These are phyloP conservation scores for Hofmannophila pseudospretella DNA, from an alignment of 2,888 invertebrate genomes.

Conservation along the genomic window DNA sequence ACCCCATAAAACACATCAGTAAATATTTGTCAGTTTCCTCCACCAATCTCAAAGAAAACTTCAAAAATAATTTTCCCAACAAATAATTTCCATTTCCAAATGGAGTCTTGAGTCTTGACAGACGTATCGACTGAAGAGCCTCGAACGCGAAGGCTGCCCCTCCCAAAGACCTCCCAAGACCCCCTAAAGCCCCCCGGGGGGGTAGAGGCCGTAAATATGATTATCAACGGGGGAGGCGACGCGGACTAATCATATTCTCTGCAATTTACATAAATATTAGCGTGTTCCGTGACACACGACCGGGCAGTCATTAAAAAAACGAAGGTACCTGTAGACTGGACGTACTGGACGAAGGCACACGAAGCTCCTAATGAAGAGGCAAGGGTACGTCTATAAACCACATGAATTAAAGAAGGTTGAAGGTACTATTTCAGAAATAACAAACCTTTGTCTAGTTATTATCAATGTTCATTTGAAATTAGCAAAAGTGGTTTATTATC, in stretches of 20 bases:
- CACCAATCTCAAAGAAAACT: no score
- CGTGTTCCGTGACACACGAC: conserved; percentile 72
- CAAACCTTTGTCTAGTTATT: no score
- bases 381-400: conserved; percentile 39
- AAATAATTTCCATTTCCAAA: neutral
- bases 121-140: conserved; percentile 12
- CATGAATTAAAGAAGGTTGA: conserved; percentile 8
- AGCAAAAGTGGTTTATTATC: no score
- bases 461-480: no score
- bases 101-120: conserved; percentile 1
- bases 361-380: conserved; percentile 8
- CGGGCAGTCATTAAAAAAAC: conserved; percentile 34
- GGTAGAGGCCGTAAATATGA: conserved; percentile 70
- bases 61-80: no score
- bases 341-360: conserved; percentile 1
- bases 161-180: conserved; percentile 15
- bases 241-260: conserved; percentile 76
- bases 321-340: conserved; percentile 3
- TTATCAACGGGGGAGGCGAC: conserved; percentile 75
- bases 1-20: no score
- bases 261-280: conserved; percentile 78
- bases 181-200: conserved; percentile 5
- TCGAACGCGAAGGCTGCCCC: conserved; percentile 4
- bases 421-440: no score
- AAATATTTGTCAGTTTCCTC: no score